Evolutionary conservation across 1,140 invertebrate genomes (phyloP), one percentile per base, ranked within the genome.

Genomic region (Archivesica marissinica): DNA sequence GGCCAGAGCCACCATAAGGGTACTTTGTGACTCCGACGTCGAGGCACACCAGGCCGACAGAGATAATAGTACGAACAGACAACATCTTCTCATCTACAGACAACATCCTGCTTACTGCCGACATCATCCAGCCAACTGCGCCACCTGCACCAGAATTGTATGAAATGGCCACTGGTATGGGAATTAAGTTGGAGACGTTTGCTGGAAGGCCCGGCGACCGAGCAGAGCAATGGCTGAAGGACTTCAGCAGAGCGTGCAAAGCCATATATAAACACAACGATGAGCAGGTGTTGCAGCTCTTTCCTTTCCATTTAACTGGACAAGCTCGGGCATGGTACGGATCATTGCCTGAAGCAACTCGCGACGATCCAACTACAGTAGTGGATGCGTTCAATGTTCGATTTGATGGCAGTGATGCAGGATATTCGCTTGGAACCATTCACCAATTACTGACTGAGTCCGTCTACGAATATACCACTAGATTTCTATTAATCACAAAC

Each of bases 351-450:
- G 38, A 41, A 1, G 66, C n/a, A 1, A 23, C 15, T 0, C 6
- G 6, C 25, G n/a, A 38, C 7, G 20, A 70, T 47, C 3, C 38
- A 13, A 39, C 25, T 25, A 11, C 6, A 41, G 23, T 70, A 1
- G 7, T 44, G 1, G 9, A 9, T 0, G 0, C 25, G 2, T 75
- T 75, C 47, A 20, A 35, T 7, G 17, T 4, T 0, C 28, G 70
- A 33, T 75, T 75, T 75, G 70, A 75, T 75, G 70, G 70, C 13
- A 35, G 28, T 30, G 70, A 75, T 75, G 70, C 28, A 30, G 30
- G 35, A 30, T 75, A 33, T 54, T 0, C 70, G 3, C 6, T 54
- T 9, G 50, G 50, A 20, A 44, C 25, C 17, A 17, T 75, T 7
- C 50, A 50, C 2, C 70, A 75, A 30, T 0, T 1, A 33, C 44